Conservation (phyloP, 2,113 vertebrate species). For the Myiozetetes cayanensis region DNA sequence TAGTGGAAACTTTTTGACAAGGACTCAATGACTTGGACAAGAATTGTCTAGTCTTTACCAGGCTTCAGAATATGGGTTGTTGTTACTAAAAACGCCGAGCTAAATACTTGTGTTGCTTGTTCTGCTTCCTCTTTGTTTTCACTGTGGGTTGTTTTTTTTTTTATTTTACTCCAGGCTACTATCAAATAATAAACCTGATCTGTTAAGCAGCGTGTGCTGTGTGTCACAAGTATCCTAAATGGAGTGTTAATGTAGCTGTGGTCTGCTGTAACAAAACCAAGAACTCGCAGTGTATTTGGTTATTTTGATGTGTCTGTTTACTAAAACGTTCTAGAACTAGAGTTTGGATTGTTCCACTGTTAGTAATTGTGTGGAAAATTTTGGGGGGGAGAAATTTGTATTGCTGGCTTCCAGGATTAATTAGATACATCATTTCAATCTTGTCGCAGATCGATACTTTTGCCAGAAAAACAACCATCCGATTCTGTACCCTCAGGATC, state of each 20-base stretch:
- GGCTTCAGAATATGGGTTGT: background rate
- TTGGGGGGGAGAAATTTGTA: background rate
- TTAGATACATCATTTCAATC: background rate
- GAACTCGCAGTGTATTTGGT: accelerated
- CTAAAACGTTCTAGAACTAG: background rate
- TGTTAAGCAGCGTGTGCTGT: background rate
- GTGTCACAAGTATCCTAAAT: background rate
- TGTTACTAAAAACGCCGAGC: background rate
- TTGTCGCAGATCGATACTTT: background rate
- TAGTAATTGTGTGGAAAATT: background rate
- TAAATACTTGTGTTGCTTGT: background rate
- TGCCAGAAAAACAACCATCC: background rate
- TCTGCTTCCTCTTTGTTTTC: background rate
- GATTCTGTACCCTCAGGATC: background rate
- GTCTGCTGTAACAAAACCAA: background rate
- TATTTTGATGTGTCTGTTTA: background rate
- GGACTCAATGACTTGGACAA: background rate
- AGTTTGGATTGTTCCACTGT: background rate
- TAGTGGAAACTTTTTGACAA: background rate
- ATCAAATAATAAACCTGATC: background rate
- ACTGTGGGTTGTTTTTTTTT: background rate
- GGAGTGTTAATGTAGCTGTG: background rate
- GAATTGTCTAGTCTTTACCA: background rate
- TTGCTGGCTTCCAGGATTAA: background rate
- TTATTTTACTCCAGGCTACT: background rate